Base-by-base conservation (phyloP, 2,888 invertebrate genomes). In the Deilephila elpenor region DNA sequence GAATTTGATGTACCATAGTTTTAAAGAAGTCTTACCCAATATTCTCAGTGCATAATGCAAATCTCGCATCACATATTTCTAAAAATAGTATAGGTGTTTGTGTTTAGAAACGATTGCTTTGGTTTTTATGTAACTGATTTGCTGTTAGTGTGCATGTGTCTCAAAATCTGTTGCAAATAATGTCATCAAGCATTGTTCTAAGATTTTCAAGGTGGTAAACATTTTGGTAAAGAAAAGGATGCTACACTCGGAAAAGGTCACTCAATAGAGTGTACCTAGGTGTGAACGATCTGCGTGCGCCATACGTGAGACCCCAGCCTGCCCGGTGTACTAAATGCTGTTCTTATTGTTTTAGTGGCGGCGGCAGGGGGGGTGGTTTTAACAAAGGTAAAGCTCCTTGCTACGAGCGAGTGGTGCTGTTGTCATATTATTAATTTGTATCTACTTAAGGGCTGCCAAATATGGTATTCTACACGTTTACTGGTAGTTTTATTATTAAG, bases 371-470 rank as follows among this genome's bases (percentile, higher is more conserved):
- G 97, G 98, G 98, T 97, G 98, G 97, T 98, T 98, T 96, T 97
- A 98, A 97, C 96, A 98, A 98, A 98, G 98, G 98, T 98, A 98
- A 98, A 97, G 97, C 97, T 96, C 97, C 96, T 96, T 95, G 96
- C 96, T 94, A 95, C 95, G 95, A 95, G 93, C 95, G 96, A 95
- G 95, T 95, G 96, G 96, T 96, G 97, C 97, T 96, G 95, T 96
- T 96, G 96, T 95, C 94, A 95, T 93, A 93, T 93, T 94, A 88
- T 92, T 92, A 91, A 88, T 89, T 91, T 89, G 90, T 92, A 88
- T 88, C 87, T 89, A 86, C 87, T 82, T 85, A 73, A 91, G 94
- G 95, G 94, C 94, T 95, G 95, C 95, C 95, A 94, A 94, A 93
- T 83, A 79, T 82, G 80, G 86, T 85, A 85, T 84, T 83, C 80